A percentile compares a stretch with the other conserved stretches of the same genome.
Evolutionary conservation across 2,113 vertebrate genomes (phyloP).

Genomic region (Origma solitaria): DNA sequence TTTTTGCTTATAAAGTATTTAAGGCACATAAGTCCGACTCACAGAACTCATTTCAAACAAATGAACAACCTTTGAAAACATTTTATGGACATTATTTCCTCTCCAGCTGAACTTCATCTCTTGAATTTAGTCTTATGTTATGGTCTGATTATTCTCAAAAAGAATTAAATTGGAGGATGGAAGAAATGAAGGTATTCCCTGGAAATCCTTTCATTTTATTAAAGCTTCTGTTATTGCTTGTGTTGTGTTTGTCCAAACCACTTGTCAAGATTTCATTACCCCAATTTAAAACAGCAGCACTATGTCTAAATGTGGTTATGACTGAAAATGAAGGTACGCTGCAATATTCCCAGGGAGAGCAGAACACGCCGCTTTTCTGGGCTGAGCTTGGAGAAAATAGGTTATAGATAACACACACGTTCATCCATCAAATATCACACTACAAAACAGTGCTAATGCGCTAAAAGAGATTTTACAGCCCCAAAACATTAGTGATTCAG

Average conservation of each 20-base stretch:
- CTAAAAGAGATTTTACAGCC: not conserved
- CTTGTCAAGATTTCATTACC: slow-evolving; percentile 64
- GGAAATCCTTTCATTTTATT: slow-evolving; percentile 53
- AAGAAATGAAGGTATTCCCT: slow-evolving; percentile 59
- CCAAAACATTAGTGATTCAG: not conserved
- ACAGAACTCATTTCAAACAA: slow-evolving; percentile 42
- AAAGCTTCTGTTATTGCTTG: slow-evolving; percentile 55
- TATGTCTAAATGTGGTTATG: slow-evolving; percentile 40
- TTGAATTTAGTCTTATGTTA: slow-evolving; percentile 57
- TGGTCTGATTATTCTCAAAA: slow-evolving; percentile 56
- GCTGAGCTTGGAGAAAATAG: not conserved
- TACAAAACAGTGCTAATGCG: not conserved
- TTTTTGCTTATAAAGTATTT: slow-evolving; percentile 43
- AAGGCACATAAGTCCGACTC: not conserved
- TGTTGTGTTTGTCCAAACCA: slow-evolving; percentile 60
- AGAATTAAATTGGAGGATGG: slow-evolving; percentile 53
- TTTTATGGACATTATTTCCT: slow-evolving; percentile 56
- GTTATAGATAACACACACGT: not conserved
- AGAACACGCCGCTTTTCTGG: not conserved
- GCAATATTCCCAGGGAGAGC: slow-evolving; percentile 10
- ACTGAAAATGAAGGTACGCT: slow-evolving; percentile 36
- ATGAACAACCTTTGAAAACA: slow-evolving; percentile 39
- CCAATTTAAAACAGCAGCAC: slow-evolving; percentile 57
- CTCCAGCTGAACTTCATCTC: slow-evolving; percentile 49
- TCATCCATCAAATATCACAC: not conserved